phyloP scores from a whole-genome alignment of 2,113 vertebrate species.

The Tursiops truncatus region DNA sequence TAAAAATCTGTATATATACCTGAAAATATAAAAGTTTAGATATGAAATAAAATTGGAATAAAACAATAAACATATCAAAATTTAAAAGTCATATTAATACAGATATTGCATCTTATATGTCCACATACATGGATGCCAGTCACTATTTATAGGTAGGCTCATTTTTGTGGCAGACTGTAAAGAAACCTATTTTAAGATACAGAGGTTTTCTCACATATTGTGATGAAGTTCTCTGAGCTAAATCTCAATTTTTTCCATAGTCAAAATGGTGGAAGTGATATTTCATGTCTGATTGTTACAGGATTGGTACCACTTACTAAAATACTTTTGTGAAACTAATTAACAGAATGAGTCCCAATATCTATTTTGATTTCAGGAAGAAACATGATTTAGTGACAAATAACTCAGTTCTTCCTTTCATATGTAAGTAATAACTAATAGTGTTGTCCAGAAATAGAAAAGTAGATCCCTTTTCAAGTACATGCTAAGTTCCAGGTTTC shows the following conservation, averaged over 20 bases:
- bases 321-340: background rate
- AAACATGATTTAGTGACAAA: background rate
- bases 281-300: background rate
- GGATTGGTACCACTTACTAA: background rate
- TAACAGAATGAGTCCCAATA: background rate
- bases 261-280: background rate
- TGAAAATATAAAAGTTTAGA: background rate
- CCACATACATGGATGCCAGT: background rate
- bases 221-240: background rate
- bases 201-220: background rate
- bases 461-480: background rate
- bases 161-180: background rate
- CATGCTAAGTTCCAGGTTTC: background rate
- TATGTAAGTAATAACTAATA: background rate
- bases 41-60: background rate
- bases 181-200: background rate
- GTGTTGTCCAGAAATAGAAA: background rate
- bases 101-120: background rate
- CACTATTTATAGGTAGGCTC: background rate
- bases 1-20: background rate
- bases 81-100: background rate
- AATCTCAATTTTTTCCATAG: background rate
- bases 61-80: background rate
- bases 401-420: background rate
- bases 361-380: background rate